phyloP scores from a whole-genome alignment of 2,113 vertebrate genomes.

The Rhinoderma darwinii region DNA sequence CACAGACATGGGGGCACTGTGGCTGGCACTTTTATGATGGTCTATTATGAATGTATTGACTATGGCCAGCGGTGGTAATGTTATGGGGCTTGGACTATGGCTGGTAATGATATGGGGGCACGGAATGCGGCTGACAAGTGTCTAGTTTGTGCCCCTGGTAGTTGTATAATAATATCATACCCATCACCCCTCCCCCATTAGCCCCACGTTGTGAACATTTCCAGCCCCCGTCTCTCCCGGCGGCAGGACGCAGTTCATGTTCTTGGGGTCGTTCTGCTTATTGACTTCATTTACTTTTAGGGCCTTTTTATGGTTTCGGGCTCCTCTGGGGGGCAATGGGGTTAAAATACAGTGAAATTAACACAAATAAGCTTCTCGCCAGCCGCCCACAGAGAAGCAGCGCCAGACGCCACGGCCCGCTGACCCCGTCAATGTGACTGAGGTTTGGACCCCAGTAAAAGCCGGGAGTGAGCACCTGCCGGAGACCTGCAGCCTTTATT shows the following conservation, averaged over 20 bases:
- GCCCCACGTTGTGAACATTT: neutral
- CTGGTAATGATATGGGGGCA: neutral
- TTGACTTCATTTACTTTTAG: neutral
- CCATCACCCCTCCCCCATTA: neutral
- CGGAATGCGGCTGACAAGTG: neutral
- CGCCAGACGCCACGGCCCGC: neutral
- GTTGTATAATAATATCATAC: neutral
- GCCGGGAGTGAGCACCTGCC: conserved; percentile 67
- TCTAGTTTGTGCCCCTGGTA: neutral
- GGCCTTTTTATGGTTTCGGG: neutral
- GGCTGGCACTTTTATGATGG: too few species aligned
- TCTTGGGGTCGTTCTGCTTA: neutral
- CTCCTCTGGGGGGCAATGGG: conserved; percentile 11
- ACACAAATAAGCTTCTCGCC: neutral
- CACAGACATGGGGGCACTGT: too few species aligned
- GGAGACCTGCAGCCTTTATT: conserved; percentile 63
- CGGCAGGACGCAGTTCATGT: neutral
- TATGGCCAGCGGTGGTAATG: too few species aligned
- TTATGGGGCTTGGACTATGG: neutral
- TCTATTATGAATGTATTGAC: too few species aligned
- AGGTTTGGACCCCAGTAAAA: conserved; percentile 62
- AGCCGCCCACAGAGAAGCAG: neutral
- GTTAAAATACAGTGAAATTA: conserved; percentile 25
- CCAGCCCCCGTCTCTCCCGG: neutral
- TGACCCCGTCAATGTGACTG: conserved; percentile 26